Evolutionary conservation across 1,140 invertebrate species (phyloP).

Genomic region (Phthorimaea operculella): DNA sequence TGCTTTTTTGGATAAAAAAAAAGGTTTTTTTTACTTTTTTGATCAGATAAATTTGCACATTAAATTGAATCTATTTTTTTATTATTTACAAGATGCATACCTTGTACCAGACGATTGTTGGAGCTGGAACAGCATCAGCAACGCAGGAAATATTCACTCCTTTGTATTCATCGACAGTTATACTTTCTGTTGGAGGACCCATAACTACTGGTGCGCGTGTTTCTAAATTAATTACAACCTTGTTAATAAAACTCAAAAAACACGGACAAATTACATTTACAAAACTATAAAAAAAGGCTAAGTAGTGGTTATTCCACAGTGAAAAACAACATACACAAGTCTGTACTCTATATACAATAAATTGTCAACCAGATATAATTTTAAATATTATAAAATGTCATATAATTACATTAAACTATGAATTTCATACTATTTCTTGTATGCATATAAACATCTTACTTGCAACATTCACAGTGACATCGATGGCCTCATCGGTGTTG

Average conservation of each 20-base stretch:
- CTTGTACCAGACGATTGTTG: conserved; percentile 42
- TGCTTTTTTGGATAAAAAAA: too few species aligned
- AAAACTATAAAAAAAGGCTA: too few species aligned
- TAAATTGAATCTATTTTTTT: too few species aligned
- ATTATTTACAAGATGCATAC: conserved; percentile 17
- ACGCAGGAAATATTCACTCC: conserved; percentile 25
- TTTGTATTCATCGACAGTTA: background rate
- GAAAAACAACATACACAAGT: too few species aligned
- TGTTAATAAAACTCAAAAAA: background rate
- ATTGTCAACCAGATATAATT: too few species aligned
- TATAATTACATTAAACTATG: too few species aligned
- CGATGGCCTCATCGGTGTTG: conserved; percentile 19
- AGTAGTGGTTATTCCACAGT: too few species aligned
- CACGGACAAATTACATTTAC: background rate
- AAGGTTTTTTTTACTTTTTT: too few species aligned
- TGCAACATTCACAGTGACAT: conserved; percentile 31
- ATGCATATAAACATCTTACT: conserved; percentile 18
- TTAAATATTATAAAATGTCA: too few species aligned
- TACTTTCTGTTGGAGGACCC: background rate
- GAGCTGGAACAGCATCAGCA: conserved; percentile 40
- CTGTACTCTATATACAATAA: too few species aligned
- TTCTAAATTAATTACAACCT: background rate
- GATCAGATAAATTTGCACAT: too few species aligned
- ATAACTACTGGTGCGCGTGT: background rate
- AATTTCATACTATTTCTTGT: too few species aligned